Evolutionary conservation across 2,888 invertebrate genomes (phyloP).

Genomic region (Criorhina ranunculi): DNA sequence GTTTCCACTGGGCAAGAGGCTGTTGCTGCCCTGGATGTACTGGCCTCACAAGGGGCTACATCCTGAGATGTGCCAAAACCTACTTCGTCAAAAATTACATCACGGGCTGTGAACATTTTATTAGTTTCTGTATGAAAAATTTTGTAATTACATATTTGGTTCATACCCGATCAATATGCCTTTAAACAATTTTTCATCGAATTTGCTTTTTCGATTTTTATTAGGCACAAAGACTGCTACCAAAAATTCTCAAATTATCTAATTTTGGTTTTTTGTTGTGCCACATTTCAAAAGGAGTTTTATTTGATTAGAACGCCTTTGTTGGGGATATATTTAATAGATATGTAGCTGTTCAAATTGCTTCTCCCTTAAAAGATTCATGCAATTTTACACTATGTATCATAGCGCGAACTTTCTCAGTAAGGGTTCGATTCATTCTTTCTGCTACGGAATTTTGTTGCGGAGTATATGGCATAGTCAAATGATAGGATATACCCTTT

Average conservation of each 20-base stretch:
- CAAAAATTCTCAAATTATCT: constrained; percentile 80
- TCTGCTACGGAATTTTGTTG: constrained; percentile 82
- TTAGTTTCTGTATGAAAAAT: constrained; percentile 79
- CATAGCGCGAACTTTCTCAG: constrained; percentile 79
- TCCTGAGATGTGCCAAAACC: too few species aligned
- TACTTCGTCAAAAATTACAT: constrained; percentile 81
- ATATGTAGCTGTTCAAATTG: too few species aligned
- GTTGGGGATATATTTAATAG: too few species aligned
- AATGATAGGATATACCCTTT: constrained; percentile 80
- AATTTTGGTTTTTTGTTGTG: constrained; percentile 4
- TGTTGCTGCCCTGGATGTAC: too few species aligned
- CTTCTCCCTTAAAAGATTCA: too few species aligned
- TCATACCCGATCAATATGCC: constrained; percentile 80
- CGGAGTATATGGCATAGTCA: constrained; percentile 81
- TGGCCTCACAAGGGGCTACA: too few species aligned
- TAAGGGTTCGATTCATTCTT: constrained; percentile 80
- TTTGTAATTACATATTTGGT: constrained; percentile 81
- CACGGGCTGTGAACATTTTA: constrained; percentile 79
- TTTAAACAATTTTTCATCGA: constrained; percentile 81
- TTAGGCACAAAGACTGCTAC: constrained; percentile 80
- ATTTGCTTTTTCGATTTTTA: constrained; percentile 79
- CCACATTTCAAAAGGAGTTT: too few species aligned
- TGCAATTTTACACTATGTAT: too few species aligned
- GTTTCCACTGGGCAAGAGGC: too few species aligned
- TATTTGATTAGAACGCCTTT: neutral